Evolutionary conservation across 2,888 invertebrate genomes (phyloP), one percentile per base, ranked within the genome.

Genomic region (Thera obeliscata): DNA sequence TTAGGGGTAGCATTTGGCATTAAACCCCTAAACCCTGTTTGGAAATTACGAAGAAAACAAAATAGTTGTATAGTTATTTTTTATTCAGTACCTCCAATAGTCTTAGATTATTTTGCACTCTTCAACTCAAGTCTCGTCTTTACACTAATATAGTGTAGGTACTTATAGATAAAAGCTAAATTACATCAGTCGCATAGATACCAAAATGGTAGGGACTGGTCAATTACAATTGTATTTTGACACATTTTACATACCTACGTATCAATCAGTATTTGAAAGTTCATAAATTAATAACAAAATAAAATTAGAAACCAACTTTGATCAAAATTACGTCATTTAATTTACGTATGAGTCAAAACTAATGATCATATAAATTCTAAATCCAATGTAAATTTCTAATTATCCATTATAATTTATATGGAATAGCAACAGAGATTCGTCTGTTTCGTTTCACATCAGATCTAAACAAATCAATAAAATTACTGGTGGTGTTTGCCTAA

Each of bases 91-190:
- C 83, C 84, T 82, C 80, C 78, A 76, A 84, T 84, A 85, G 82
- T 81, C 80, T 82, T 80, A 85, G 81, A 62, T 83, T 84, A 84
- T 80, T 86, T 81, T 81, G 79, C 81, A 81, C 81, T 81, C 74
- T 67, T 79, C 43, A 84, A 84, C 76, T 77, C 80, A 87, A 80
- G 74, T 82, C 77, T 79, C 52, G 83, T 79, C 81, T 86, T 90
- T 88, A 92, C 93, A 93, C 93, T 93, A 93, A 93, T 92, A 91
- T 93, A 93, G 93, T 93, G 93, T 91, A 92, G 81, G 83, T 87
- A 83, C 64, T 82, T 79, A 78, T 77, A 79, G 82, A 86, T 88
- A 89, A 87, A 87, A 86, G 72, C 64, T 74, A 75, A 69, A 61
- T 66, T 50, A 48, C 9, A 74, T 78, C 72, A 73, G 74, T 74